Evolutionary conservation across 2,888 invertebrate species (phyloP), one percentile per base, ranked within the genome.

Genomic region (Acleris holmiana): DNA sequence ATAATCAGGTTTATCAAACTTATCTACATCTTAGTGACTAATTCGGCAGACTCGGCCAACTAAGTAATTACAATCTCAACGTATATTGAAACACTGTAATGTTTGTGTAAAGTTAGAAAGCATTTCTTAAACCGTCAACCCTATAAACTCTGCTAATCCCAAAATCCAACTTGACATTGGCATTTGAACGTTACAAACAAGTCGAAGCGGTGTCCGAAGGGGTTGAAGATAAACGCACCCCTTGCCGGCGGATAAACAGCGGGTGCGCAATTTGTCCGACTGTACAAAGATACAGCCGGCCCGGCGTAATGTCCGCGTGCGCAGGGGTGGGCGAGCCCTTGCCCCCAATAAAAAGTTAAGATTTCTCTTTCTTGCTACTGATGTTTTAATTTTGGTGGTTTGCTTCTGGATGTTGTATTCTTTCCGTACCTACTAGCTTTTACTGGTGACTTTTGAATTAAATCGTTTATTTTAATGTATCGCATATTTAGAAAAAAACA

Each of bases 211-310:
- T 73, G 73, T 67, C 76, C 58, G 83, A 87, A 89, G 87, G 83
- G 90, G 89, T 89, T 89, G 87, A 77, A 86, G 88, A 89, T 87
- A 90, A 89, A 89, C 85, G 87, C 84, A 75, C 77, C 78, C 78
- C 83, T 55, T 86, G 89, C 88, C 84, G 78, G 77, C 83, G 73
- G 89, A 87, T 89, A 90, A 89, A 91, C 89, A 91, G 85, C 82
- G 88, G 88, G 84, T 77, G 87, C 82, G 83, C 91, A 90, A 91
- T 92, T 91, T 91, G 91, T 91, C 86, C 82, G 77, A 78, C 85
- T 82, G 83, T 79, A 86, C 85, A 88, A 90, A 88, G 86, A 88
- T 81, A 81, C 85, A 86, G 41, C 7, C n/a, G 15, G 15, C 71
- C 73, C 71, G 68, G 68, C 69, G 68, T 57, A 63, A 67, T 67